phyloP scores from a whole-genome alignment of 2,888 invertebrate genomes.

The Agrenia bidenticulata region DNA sequence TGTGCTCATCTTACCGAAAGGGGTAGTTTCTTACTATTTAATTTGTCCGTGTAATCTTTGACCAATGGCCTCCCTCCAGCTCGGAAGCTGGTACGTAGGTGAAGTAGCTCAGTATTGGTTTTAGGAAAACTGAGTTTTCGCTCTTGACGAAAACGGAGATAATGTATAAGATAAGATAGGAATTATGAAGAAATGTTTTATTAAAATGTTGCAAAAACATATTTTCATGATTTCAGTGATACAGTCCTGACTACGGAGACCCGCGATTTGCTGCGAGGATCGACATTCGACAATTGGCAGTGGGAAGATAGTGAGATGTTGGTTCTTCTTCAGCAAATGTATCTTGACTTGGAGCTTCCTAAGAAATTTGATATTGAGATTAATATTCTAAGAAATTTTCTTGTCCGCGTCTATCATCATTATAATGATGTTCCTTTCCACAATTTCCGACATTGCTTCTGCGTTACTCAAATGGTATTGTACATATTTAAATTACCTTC shows the following conservation, averaged over 20 bases:
- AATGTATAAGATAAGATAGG: too few relatives aligned
- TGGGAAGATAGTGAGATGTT: constrained; percentile 77
- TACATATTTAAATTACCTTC: too few relatives aligned
- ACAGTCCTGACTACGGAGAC: constrained; percentile 66
- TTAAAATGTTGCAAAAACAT: too few relatives aligned
- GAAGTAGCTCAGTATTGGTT: too few relatives aligned
- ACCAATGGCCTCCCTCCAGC: too few relatives aligned
- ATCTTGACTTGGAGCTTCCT: constrained; percentile 72
- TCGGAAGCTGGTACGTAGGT: too few relatives aligned
- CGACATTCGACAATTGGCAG: constrained; percentile 74
- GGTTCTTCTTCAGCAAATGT: constrained; percentile 76
- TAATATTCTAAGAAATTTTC: constrained; percentile 68
- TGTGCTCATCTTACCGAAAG: not conserved
- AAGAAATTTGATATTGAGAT: constrained; percentile 74
- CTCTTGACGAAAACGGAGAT: too few relatives aligned
- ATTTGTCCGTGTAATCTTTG: too few relatives aligned
- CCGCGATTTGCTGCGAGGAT: constrained; percentile 66
- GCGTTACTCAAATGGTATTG: constrained; percentile 83
- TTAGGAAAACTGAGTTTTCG: too few relatives aligned
- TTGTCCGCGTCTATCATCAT: constrained; percentile 74
- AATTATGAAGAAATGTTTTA: too few relatives aligned
- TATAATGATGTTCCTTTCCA: constrained; percentile 86
- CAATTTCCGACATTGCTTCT: constrained; percentile 82
- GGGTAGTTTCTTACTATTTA: too few relatives aligned
- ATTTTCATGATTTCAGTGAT: constrained; percentile 62